Evolutionary conservation across 2,113 vertebrate genomes (phyloP), one percentile per base, ranked within the genome.

Genomic region (Saccopteryx bilineata): DNA sequence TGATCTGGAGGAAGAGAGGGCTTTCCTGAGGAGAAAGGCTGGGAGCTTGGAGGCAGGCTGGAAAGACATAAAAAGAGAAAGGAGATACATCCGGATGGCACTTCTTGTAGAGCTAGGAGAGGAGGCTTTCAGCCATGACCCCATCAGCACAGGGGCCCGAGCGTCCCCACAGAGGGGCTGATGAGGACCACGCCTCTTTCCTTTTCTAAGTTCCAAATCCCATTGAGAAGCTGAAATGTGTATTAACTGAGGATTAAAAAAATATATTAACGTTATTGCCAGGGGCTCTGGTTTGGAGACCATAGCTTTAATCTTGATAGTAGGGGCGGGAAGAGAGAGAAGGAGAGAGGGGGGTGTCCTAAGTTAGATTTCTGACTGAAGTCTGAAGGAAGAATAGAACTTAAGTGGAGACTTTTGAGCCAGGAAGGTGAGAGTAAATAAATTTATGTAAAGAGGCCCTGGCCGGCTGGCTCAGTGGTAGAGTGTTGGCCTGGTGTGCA

Each of bases 321-420:
- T 26, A 66, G 65, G 19, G 7, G 33, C 18, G 7, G 18, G 31
- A 14, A 75, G 13, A 56, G 61, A 21, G 18, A 7, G 24, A 21
- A 10, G 28, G 46, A 12, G 33, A 7, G 39, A 24, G 13, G 39
- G 39, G 39, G 39, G 39, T 39, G 6, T 28, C 33, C 24, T 87
- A 52, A 50, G 28, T 84, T 90, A 33, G n/a, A 83, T 46, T 68
- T 90, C 87, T 93, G 58, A 90, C 28, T 7, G 26, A 91, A 90
- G 58, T 87, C 28, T 7, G 26, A 91, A 90, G 15, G 19, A 76
- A 65, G 10, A 18, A 1, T 13, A 48, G 24, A 6, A 50, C 46
- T 63, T 79, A 48, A 31, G 9, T 33, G 5, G 6, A 81, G 79
- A 46, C 50, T 31, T 91, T 74, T 82, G 15, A 52, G 8, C 80